phyloP scores from a whole-genome alignment of 2,797 vertebrate genomes.

The Cygnus olor region DNA sequence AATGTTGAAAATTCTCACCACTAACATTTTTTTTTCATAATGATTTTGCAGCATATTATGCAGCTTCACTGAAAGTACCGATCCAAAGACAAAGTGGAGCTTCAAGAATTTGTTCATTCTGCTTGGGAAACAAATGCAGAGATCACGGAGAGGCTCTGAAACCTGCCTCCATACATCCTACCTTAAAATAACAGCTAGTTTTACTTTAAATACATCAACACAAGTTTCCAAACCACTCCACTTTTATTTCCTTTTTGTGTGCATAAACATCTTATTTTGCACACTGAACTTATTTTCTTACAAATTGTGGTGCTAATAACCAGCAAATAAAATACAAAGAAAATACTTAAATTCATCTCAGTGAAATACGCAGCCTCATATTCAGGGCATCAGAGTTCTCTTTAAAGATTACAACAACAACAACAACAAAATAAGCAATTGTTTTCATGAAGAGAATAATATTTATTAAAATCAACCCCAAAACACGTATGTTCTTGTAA shows the following conservation, averaged over 20 bases:
- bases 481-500: constrained; percentile 16
- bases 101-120: neutral
- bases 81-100: neutral
- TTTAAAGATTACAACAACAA: neutral
- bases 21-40: fast-evolving
- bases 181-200: neutral
- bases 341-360: neutral
- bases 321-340: neutral
- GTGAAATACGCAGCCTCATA: neutral
- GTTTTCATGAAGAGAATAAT: neutral
- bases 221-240: neutral
- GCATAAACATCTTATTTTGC: neutral
- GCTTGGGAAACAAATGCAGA: neutral
- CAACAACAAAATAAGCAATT: neutral
- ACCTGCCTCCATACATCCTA: neutral
- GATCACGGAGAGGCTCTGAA: neutral
- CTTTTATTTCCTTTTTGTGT: neutral
- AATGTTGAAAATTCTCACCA: neutral
- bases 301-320: neutral
- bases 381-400: neutral
- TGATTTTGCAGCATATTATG: fast-evolving
- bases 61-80: neutral
- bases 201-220: neutral
- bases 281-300: neutral
- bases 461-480: constrained; percentile 34